A percentile compares a stretch with the other conserved stretches of the same genome.
Evolutionary conservation across 2,888 invertebrate genomes (phyloP).

Genomic region (Anaspis maculata): DNA sequence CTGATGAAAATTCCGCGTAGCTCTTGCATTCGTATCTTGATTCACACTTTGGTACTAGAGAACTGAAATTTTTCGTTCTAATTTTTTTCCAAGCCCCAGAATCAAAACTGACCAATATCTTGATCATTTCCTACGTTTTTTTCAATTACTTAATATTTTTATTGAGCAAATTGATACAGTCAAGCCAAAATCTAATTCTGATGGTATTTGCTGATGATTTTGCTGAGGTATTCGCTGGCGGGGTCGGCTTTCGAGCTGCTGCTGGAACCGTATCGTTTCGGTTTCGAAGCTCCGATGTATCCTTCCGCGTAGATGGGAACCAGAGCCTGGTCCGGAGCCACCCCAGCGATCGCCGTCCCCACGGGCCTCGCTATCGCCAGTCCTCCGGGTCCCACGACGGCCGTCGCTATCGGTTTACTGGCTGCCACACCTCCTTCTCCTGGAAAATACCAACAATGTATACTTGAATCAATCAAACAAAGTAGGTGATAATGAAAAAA

Average conservation of each 20-base stretch:
- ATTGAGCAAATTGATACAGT: too few species aligned
- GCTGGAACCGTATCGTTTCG: slow-evolving; percentile 14
- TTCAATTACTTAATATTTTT: too few species aligned
- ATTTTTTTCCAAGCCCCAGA: too few species aligned
- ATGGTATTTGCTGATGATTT: slow-evolving; percentile 38
- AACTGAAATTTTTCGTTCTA: too few species aligned
- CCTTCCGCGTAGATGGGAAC: slow-evolving; percentile 35
- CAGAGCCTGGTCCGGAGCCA: slow-evolving; percentile 46
- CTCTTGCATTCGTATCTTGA: too few species aligned
- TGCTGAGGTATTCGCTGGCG: slow-evolving; percentile 32
- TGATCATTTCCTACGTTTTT: too few species aligned
- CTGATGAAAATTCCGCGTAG: too few species aligned
- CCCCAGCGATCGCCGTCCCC: slow-evolving; percentile 67
- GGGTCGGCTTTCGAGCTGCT: slow-evolving; percentile 17
- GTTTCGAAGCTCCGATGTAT: slow-evolving; percentile 19
- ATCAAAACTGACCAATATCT: too few species aligned
- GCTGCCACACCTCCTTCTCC: slow-evolving; percentile 65
- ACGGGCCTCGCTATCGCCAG: slow-evolving; percentile 62
- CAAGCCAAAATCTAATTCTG: too few species aligned
- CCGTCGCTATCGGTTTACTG: slow-evolving; percentile 62
- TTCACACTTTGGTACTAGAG: too few species aligned
- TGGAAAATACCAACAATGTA: slow-evolving; percentile 30
- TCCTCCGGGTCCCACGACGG: slow-evolving; percentile 61
- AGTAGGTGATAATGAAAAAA: too few species aligned
- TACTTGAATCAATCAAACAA: neutral